Percentiles rank a stretch among this genome's conserved stretches.
phyloP scores from a whole-genome alignment of 2,888 invertebrate species.

The Chrysomela aeneicollis region DNA sequence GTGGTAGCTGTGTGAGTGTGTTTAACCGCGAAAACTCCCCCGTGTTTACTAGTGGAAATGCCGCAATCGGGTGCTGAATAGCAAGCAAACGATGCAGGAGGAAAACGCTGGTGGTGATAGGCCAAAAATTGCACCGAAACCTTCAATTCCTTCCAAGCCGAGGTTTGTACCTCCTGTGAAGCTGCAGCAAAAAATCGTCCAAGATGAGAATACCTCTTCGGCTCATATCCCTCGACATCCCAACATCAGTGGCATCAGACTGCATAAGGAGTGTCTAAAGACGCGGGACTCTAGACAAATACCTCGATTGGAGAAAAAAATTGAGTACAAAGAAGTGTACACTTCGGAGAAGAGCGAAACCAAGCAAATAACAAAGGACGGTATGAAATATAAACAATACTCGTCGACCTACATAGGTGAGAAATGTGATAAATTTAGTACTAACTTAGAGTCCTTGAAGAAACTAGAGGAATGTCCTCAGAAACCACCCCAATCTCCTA shows the following conservation, averaged over 20 bases:
- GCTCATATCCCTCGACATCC: slow-evolving; percentile 23
- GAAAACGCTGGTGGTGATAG: slow-evolving; percentile 50
- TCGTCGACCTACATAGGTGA: slow-evolving; percentile 48
- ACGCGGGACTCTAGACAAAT: slow-evolving; percentile 30
- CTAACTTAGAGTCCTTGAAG: slow-evolving; percentile 46
- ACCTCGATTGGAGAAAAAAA: slow-evolving; percentile 35
- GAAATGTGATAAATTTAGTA: slow-evolving; percentile 55
- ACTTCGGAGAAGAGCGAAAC: slow-evolving; percentile 34
- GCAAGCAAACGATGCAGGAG: slow-evolving; percentile 50
- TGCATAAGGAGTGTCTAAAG: slow-evolving; percentile 33
- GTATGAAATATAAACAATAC: slow-evolving; percentile 47
- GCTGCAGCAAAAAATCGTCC: slow-evolving; percentile 42
- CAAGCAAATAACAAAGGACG: slow-evolving; percentile 41
- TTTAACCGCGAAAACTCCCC: slow-evolving; percentile 19
- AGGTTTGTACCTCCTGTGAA: slow-evolving; percentile 61
- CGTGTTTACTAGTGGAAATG: slow-evolving; percentile 29
- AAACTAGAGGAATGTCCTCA: slow-evolving; percentile 48
- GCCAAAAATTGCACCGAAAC: slow-evolving; percentile 58
- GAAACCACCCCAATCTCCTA: slow-evolving; percentile 59
- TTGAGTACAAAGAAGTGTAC: slow-evolving; percentile 38
- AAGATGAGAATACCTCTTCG: slow-evolving; percentile 35
- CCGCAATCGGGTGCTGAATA: slow-evolving; percentile 25
- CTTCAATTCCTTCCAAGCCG: slow-evolving; percentile 57
- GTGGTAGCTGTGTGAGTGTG: neutral
- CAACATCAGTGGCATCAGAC: slow-evolving; percentile 29